Conservation (phyloP, 2,888 invertebrate species). For the Rugalucina vietnamica region DNA sequence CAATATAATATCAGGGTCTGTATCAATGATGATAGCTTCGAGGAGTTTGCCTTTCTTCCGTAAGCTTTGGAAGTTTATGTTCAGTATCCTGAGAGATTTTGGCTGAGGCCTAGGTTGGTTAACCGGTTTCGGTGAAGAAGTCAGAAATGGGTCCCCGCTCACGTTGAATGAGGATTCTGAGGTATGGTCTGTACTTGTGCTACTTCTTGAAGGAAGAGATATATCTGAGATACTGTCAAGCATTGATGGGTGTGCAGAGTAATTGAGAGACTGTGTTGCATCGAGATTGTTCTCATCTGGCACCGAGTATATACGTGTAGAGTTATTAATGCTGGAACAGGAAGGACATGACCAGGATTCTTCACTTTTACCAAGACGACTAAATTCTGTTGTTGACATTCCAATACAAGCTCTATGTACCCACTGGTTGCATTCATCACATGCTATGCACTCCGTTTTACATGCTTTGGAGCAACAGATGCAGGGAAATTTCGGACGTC, state of each 20-base stretch:
- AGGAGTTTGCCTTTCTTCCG: slow-evolving; percentile 8
- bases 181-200: too few species aligned
- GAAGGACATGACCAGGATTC: slow-evolving; percentile 36
- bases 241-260: not conserved
- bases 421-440: slow-evolving; percentile 50
- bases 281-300: not conserved
- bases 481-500: slow-evolving; percentile 35
- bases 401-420: slow-evolving; percentile 31
- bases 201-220: not conserved
- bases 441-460: slow-evolving; percentile 22
- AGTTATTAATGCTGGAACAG: slow-evolving; percentile 33
- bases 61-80: not conserved
- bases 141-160: not conserved
- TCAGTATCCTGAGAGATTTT: not conserved
- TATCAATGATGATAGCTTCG: not conserved
- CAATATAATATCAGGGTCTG: slow-evolving; percentile 9
- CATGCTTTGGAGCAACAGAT: slow-evolving; percentile 27
- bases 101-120: not conserved
- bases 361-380: slow-evolving; percentile 19
- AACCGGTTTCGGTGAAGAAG: not conserved
- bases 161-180: too few species aligned
- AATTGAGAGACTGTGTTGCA: not conserved
- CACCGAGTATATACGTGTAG: not conserved
- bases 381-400: slow-evolving; percentile 33
- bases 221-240: not conserved